phyloP scores from a whole-genome alignment of 1,140 invertebrate species.

The Papilio polyxenes region DNA sequence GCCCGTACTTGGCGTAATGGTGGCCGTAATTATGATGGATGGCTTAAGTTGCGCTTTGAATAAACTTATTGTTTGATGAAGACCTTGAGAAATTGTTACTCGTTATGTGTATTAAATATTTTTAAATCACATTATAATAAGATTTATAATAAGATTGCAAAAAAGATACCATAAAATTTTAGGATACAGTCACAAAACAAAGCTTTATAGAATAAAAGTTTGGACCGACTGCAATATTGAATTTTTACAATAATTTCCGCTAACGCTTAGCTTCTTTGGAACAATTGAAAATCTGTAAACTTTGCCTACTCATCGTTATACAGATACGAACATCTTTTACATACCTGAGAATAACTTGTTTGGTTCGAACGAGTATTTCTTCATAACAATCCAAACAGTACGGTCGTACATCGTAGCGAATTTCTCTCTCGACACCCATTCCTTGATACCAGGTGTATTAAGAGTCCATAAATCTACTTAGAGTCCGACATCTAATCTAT shows the following conservation, averaged over 20 bases:
- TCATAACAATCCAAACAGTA: conserved; percentile 16
- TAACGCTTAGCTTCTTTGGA: too few species aligned
- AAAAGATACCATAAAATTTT: background rate
- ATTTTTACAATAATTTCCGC: too few species aligned
- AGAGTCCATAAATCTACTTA: conserved; percentile 54
- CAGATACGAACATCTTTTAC: background rate
- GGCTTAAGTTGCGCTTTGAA: conserved; percentile 19
- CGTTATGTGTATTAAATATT: background rate
- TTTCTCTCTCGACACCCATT: conserved; percentile 37
- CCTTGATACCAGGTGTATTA: conserved; percentile 41
- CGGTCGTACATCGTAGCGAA: conserved; percentile 29
- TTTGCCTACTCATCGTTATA: too few species aligned
- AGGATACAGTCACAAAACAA: background rate
- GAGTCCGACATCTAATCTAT: conserved; percentile 54
- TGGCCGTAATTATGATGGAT: conserved; percentile 37
- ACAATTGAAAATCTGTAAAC: too few species aligned
- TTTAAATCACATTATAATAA: background rate
- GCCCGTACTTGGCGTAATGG: conserved; percentile 26
- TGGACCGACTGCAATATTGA: too few species aligned
- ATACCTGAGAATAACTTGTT: background rate
- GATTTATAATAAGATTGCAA: background rate
- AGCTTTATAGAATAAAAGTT: background rate
- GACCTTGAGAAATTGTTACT: conserved; percentile 16
- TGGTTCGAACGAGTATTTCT: background rate
- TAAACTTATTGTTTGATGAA: conserved; percentile 26